phyloP scores from a whole-genome alignment of 2,888 invertebrate species.

The Dioctria rufipes region DNA sequence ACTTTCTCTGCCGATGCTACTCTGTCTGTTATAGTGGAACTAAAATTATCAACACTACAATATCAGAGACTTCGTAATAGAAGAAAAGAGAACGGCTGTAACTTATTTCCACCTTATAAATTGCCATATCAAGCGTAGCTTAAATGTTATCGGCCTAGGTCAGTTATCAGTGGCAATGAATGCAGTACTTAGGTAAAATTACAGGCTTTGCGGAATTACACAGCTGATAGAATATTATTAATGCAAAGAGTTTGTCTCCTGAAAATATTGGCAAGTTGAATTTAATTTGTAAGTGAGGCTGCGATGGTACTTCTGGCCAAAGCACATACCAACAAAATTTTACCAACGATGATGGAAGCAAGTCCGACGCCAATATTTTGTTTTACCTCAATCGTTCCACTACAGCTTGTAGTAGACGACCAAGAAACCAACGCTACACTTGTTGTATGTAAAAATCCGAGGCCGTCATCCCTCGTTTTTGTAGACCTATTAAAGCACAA shows the following conservation, averaged over 20 bases:
- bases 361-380: background rate
- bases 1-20: background rate
- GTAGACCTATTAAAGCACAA: background rate
- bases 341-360: background rate
- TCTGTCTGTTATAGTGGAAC: background rate
- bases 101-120: background rate
- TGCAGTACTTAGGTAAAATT: background rate
- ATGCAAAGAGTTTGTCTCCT: background rate
- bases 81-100: background rate
- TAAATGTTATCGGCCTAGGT: constrained; percentile 1
- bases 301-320: no score
- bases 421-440: background rate
- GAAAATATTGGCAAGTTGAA: background rate
- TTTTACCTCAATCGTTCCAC: background rate
- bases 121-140: background rate
- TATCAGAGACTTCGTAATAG: constrained; percentile 6
- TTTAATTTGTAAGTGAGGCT: background rate
- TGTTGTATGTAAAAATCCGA: no score
- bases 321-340: no score
- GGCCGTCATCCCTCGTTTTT: background rate
- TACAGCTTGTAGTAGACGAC: no score
- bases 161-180: no score
- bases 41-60: background rate
- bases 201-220: background rate
- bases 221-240: background rate